These are phyloP conservation scores for Chitala chitala DNA, from an alignment of 2,113 vertebrate species.

Conservation along the genomic window DNA sequence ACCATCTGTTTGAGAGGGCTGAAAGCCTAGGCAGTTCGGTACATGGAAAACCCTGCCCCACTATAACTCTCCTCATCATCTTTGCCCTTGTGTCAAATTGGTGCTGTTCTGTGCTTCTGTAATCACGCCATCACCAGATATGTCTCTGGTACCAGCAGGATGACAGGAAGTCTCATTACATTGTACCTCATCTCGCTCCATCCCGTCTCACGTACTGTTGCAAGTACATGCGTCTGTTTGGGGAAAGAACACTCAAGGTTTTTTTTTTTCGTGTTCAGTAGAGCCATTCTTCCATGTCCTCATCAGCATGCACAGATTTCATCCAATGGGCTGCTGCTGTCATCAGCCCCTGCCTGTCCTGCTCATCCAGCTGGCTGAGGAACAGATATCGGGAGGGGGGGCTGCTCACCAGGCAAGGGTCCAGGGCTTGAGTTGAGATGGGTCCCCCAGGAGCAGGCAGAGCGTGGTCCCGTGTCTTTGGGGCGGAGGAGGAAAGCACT, in stretches of 20 bases:
- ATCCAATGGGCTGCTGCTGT: not conserved
- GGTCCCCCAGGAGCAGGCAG: not conserved
- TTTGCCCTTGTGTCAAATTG: constrained; percentile 56
- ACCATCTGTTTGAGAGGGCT: constrained; percentile 83
- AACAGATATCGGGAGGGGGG: no score
- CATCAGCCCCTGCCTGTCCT: not conserved
- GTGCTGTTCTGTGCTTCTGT: constrained; percentile 57
- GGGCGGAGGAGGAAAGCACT: not conserved
- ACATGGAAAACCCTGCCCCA: not conserved
- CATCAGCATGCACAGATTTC: not conserved
- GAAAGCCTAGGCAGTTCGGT: constrained; percentile 37
- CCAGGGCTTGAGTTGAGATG: not conserved
- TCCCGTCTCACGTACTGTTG: not conserved
- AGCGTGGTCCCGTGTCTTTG: not conserved
- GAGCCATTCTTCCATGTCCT: not conserved
- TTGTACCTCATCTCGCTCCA: constrained; percentile 12
- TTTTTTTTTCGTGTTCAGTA: not conserved
- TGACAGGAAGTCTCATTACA: constrained; percentile 31
- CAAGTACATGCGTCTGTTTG: not conserved
- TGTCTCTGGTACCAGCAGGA: constrained; percentile 39
- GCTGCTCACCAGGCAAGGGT: no score
- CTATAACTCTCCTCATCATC: constrained; percentile 38
- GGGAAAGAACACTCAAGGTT: not conserved
- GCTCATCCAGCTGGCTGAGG: not conserved
- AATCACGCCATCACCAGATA: constrained; percentile 46